Conservation (phyloP, 1,140 invertebrate species). For the Drosophila nasuta region DNA sequence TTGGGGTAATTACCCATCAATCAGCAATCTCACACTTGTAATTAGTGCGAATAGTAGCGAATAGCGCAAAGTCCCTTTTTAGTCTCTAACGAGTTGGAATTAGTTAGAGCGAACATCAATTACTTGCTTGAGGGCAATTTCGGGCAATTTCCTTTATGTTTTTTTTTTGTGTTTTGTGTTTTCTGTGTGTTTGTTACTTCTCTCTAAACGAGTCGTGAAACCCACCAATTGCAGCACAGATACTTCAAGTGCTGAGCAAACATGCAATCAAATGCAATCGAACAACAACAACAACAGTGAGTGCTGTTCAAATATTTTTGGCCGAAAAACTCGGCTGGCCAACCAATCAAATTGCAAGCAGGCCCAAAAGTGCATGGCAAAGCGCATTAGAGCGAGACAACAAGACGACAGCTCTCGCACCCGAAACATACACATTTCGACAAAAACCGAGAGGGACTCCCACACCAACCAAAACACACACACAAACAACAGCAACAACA, state of each 20-base stretch:
- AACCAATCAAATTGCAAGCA: constrained; percentile 79
- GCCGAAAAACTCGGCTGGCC: constrained; percentile 64
- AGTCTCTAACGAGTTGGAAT: constrained; percentile 28
- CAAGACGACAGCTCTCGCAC: constrained; percentile 63
- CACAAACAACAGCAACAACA: constrained; percentile 41
- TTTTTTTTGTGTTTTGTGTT: neutral
- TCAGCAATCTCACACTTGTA: constrained; percentile 62
- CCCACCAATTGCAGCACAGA: constrained; percentile 66
- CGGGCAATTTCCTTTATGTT: constrained; percentile 55
- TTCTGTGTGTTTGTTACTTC: neutral
- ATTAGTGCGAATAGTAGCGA: constrained; percentile 45
- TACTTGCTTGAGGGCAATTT: constrained; percentile 56
- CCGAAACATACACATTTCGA: constrained; percentile 64
- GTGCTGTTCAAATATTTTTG: constrained; percentile 50
- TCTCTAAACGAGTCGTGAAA: constrained; percentile 37
- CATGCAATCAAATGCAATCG: constrained; percentile 82
- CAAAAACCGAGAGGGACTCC: constrained; percentile 46
- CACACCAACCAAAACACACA: constrained; percentile 60
- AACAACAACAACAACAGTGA: constrained; percentile 41
- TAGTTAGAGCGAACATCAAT: constrained; percentile 46
- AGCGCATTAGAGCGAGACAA: constrained; percentile 80
- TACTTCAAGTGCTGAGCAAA: constrained; percentile 58
- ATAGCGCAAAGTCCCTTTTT: constrained; percentile 25
- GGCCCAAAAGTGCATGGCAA: constrained; percentile 80
- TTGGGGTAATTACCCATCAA: constrained; percentile 56